Evolutionary conservation across 2,113 vertebrate genomes (phyloP).

Genomic region (Tachuris rubrigastra): DNA sequence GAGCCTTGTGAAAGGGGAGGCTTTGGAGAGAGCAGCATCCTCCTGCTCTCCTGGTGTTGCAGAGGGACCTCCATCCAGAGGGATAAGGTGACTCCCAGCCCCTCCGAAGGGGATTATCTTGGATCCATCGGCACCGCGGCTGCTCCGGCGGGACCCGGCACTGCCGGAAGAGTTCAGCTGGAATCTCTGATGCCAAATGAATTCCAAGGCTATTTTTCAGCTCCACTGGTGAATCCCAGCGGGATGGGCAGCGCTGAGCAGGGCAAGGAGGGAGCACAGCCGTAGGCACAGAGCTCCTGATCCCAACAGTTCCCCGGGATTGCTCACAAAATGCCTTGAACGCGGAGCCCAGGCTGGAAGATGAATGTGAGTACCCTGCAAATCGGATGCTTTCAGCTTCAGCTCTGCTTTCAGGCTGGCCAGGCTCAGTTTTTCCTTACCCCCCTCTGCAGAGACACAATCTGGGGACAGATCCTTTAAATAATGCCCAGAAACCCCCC

Average conservation of each 20-base stretch:
- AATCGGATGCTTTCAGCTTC: neutral
- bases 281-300: neutral
- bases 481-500: neutral
- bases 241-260: slow-evolving; percentile 62
- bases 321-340: slow-evolving; percentile 78
- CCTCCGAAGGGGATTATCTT: neutral
- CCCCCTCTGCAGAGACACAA: neutral
- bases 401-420: neutral
- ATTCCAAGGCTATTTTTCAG: slow-evolving; percentile 72
- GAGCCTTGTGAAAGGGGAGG: slow-evolving; percentile 71
- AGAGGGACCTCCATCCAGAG: slow-evolving; percentile 28
- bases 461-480: neutral
- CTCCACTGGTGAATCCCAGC: slow-evolving; percentile 46
- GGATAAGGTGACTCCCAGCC: slow-evolving; percentile 39
- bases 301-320: neutral
- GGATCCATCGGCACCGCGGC: slow-evolving; percentile 37
- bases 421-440: neutral
- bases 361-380: slow-evolving; percentile 78
- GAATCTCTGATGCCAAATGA: slow-evolving; percentile 57
- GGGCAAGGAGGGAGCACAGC: slow-evolving; percentile 65
- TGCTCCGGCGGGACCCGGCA: slow-evolving; percentile 17
- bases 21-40: slow-evolving; percentile 54
- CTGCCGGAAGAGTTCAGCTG: slow-evolving; percentile 52
- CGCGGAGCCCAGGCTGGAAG: slow-evolving; percentile 44
- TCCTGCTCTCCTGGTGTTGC: slow-evolving; percentile 23